Conservation (phyloP, 1,140 invertebrate species). For the Adoxophyes honmai region DNA sequence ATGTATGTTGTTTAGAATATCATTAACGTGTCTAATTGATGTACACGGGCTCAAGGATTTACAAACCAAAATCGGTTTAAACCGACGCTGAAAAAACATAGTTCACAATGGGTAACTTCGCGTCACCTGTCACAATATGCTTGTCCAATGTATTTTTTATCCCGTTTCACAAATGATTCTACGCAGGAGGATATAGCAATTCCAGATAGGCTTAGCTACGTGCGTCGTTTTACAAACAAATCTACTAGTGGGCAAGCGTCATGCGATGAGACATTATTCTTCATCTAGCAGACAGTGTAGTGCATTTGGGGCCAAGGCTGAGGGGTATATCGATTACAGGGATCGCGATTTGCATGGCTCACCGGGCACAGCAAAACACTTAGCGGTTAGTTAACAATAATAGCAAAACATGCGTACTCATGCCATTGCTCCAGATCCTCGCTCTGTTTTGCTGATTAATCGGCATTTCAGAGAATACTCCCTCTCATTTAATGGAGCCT, state of each 20-base stretch:
- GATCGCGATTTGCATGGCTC: constrained; percentile 37
- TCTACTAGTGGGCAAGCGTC: constrained; percentile 31
- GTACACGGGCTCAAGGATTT: background rate
- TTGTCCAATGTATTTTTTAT: constrained; percentile 10
- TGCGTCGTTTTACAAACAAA: constrained; percentile 40
- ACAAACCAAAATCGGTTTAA: background rate
- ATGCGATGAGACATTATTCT: constrained; percentile 44
- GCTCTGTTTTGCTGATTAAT: too few species aligned
- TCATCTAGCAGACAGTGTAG: constrained; percentile 41
- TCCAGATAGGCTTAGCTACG: constrained; percentile 21
- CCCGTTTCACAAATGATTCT: constrained; percentile 1
- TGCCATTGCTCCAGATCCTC: background rate
- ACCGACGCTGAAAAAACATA: background rate
- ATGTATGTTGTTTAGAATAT: too few species aligned
- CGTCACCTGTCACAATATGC: background rate
- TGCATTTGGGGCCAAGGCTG: constrained; percentile 53
- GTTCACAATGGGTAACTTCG: constrained; percentile 16
- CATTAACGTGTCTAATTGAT: background rate
- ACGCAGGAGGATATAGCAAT: constrained; percentile 21
- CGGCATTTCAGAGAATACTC: too few species aligned
- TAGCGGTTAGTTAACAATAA: background rate
- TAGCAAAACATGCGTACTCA: background rate
- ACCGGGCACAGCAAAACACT: constrained; percentile 18
- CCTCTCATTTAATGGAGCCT: too few species aligned
- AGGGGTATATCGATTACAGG: constrained; percentile 48